Conservation (phyloP, 2,113 vertebrate species). For the Rhinogobius similis region DNA sequence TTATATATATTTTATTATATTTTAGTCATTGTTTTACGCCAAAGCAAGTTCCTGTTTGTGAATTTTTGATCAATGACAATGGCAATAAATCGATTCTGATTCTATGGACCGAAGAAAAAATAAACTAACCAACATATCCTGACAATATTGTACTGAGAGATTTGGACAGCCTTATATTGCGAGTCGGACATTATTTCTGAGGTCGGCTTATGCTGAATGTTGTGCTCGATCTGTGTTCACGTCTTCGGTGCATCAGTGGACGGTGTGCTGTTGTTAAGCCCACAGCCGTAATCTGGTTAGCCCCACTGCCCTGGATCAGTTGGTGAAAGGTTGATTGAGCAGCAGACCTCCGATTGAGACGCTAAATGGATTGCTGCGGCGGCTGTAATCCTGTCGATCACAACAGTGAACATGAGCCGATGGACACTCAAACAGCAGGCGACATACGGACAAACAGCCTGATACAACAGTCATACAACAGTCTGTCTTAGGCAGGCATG, state of each 20-base stretch:
- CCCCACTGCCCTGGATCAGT: slow-evolving; percentile 7
- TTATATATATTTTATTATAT: no score
- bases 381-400: slow-evolving; percentile 7
- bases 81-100: no score
- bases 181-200: no score
- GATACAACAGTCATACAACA: not conserved
- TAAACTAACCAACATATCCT: no score
- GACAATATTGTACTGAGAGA: not conserved
- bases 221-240: no score
- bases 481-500: no score
- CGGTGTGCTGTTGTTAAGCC: not conserved
- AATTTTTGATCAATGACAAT: no score
- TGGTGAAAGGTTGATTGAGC: slow-evolving; percentile 15
- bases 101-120: no score
- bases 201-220: no score
- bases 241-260: not conserved
- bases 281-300: slow-evolving; percentile 35
- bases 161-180: no score
- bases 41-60: no score
- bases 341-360: slow-evolving; percentile 8
- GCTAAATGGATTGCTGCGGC: slow-evolving; percentile 19
- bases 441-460: not conserved
- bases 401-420: not conserved
- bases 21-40: no score
- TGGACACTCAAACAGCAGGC: slow-evolving; percentile 1